Conservation (phyloP, 2,888 invertebrate species). For the Phyto melanocephala region DNA sequence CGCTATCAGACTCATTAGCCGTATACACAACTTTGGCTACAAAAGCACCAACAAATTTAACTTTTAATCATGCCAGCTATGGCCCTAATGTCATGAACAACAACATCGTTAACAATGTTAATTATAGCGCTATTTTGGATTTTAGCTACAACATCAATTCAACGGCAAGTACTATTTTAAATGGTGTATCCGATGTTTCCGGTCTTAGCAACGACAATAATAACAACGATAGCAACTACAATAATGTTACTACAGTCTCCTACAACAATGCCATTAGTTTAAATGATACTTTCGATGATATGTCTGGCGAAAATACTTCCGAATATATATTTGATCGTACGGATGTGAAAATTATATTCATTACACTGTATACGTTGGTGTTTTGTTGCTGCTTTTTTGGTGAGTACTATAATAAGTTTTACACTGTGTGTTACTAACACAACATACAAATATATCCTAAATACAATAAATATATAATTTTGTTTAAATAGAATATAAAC, state of each 20-base stretch:
- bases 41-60: slow-evolving; percentile 1
- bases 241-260: slow-evolving; percentile 12
- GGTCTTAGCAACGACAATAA: slow-evolving; percentile 9
- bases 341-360: slow-evolving; percentile 86
- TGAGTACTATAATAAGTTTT: no score
- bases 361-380: slow-evolving; percentile 87
- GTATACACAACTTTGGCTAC: neutral
- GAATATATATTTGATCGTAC: slow-evolving; percentile 88
- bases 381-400: slow-evolving; percentile 91
- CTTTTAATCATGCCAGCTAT: neutral
- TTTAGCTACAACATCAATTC: slow-evolving; percentile 61
- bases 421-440: no score
- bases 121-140: slow-evolving; percentile 53
- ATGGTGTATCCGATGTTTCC: slow-evolving; percentile 62
- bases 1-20: slow-evolving; percentile 13
- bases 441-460: no score
- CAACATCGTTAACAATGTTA: slow-evolving; percentile 6
- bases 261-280: slow-evolving; percentile 11
- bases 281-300: slow-evolving; percentile 58
- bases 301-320: slow-evolving; percentile 75
- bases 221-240: slow-evolving; percentile 12
- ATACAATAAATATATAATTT: no score
- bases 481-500: no score
- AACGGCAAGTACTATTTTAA: slow-evolving; percentile 66
- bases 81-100: neutral